Conservation (phyloP, 2,888 invertebrate genomes). For the Lamellibrachia columna region DNA sequence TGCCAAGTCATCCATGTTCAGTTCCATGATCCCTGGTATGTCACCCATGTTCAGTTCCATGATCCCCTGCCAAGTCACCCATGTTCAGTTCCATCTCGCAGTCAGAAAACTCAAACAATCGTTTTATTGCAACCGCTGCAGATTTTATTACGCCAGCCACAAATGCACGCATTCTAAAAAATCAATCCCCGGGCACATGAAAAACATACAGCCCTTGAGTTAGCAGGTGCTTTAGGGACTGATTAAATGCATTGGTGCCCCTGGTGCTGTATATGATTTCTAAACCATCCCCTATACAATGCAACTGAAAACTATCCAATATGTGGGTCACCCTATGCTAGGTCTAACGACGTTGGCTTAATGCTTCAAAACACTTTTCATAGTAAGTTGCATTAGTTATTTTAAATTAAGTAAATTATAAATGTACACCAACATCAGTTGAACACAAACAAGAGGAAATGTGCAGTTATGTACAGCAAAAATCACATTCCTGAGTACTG, state of each 20-base stretch:
- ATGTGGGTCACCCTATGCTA: no score
- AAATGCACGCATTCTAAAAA: not conserved
- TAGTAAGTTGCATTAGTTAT: not conserved
- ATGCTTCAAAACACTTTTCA: not conserved
- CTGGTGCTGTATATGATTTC: slow-evolving; percentile 3
- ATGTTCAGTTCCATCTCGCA: not conserved
- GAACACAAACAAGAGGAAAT: no score
- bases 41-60: not conserved
- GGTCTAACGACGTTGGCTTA: not conserved
- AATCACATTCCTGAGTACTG: no score
- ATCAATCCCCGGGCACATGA: not conserved
- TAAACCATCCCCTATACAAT: not conserved
- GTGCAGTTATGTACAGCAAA: no score
- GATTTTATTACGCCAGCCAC: not conserved
- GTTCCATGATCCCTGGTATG: not conserved
- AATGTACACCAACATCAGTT: no score
- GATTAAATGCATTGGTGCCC: not conserved
- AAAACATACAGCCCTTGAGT: not conserved
- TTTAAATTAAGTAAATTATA: not conserved
- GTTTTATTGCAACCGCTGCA: slow-evolving; percentile 16
- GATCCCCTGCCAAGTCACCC: not conserved
- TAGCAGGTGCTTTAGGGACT: not conserved
- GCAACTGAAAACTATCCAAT: not conserved
- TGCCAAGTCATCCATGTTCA: no score
- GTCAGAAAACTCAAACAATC: not conserved